Percentiles rank a stretch among this genome's conserved stretches.
Conservation (phyloP, 2,113 vertebrate species). For the Eretmochelys imbricata region DNA sequence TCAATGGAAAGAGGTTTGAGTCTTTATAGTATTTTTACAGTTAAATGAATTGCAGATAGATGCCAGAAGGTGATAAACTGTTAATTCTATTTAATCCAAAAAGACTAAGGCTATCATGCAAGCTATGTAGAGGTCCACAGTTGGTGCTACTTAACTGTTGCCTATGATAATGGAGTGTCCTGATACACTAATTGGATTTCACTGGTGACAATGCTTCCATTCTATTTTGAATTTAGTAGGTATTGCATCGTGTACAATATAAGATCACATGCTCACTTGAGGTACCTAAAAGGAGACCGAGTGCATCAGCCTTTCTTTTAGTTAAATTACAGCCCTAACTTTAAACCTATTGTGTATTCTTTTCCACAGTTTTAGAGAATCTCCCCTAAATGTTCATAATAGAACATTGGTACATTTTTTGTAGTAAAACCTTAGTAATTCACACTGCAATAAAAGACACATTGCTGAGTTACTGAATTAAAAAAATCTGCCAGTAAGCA, state of each 20-base stretch:
- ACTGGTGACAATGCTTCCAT: not conserved
- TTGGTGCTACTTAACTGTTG: not conserved
- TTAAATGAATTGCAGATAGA: not conserved
- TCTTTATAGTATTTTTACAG: not conserved
- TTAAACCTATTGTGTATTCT: not conserved
- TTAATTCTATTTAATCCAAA: not conserved
- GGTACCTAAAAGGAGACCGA: not conserved
- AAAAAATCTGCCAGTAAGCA: not conserved
- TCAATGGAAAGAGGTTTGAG: constrained; percentile 95
- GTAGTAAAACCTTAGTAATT: not conserved
- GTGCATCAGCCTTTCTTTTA: not conserved
- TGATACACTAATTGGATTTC: not conserved
- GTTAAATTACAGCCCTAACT: not conserved
- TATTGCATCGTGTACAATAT: not conserved
- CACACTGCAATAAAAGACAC: not conserved
- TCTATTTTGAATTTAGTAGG: not conserved
- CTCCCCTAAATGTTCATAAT: not conserved
- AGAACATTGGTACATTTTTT: not conserved
- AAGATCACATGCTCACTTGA: not conserved
- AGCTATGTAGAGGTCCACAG: not conserved
- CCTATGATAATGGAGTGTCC: not conserved
- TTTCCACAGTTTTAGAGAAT: not conserved
- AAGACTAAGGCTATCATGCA: not conserved
- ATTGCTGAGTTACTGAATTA: not conserved
- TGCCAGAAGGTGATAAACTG: not conserved